Conservation (phyloP, 2,888 invertebrate genomes). For the Dendrolimus pini region DNA sequence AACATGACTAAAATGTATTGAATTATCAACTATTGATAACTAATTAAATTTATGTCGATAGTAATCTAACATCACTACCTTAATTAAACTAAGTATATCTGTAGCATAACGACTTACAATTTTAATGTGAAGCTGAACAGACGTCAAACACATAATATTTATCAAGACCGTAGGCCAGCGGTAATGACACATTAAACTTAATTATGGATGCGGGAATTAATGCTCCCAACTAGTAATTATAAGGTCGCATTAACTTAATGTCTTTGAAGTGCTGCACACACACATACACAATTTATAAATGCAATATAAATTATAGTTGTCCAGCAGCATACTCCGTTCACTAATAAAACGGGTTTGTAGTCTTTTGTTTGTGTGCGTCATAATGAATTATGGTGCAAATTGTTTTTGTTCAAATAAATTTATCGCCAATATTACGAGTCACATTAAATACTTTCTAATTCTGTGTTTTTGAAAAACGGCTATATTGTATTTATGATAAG, state of each 20-base stretch:
- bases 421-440: too few species aligned
- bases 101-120: slow-evolving; percentile 42
- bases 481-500: too few species aligned
- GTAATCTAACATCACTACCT: not conserved
- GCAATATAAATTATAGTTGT: slow-evolving; percentile 8
- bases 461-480: too few species aligned
- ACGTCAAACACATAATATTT: slow-evolving; percentile 61
- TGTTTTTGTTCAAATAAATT: too few species aligned
- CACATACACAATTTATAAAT: slow-evolving; percentile 11
- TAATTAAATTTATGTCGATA: too few species aligned
- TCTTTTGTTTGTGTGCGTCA: slow-evolving; percentile 3
- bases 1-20: too few species aligned
- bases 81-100: slow-evolving; percentile 4
- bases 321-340: not conserved
- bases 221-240: slow-evolving; percentile 71
- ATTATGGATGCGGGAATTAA: slow-evolving; percentile 75
- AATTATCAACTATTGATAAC: too few species aligned
- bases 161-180: slow-evolving; percentile 70
- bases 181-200: slow-evolving; percentile 72
- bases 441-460: too few species aligned
- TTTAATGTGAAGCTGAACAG: slow-evolving; percentile 60
- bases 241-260: slow-evolving; percentile 74
- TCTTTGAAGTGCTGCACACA: slow-evolving; percentile 53
- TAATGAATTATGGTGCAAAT: slow-evolving; percentile 3
- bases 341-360: not conserved